Conservation (phyloP, 2,113 vertebrate species). For the Fulmarus glacialis region DNA sequence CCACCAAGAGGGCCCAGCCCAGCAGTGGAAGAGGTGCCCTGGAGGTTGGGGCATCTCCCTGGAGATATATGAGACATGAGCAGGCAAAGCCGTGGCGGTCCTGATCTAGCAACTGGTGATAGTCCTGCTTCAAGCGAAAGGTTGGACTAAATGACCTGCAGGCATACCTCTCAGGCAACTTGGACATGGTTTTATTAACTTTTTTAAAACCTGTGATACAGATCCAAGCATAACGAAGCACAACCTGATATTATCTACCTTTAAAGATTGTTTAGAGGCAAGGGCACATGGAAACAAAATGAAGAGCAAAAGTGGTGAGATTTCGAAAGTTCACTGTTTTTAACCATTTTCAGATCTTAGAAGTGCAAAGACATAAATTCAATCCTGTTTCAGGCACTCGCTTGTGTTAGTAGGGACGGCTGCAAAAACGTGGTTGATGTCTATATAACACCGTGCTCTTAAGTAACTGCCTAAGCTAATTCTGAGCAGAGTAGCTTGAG, state of each 20-base stretch:
- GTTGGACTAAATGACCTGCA: background rate
- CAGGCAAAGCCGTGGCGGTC: background rate
- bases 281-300: background rate
- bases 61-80: background rate
- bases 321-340: background rate
- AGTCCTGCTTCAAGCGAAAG: background rate
- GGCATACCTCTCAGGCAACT: background rate
- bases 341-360: background rate
- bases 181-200: background rate
- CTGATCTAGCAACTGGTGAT: background rate
- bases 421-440: background rate
- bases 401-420: background rate
- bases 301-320: background rate
- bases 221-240: background rate
- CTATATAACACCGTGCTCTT: background rate
- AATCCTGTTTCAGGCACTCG: background rate
- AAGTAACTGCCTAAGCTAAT: background rate
- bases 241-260: background rate
- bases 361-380: background rate
- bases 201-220: background rate
- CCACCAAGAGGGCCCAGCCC: background rate
- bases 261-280: background rate
- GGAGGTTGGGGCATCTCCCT: background rate
- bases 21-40: background rate
- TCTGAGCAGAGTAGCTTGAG: background rate